phyloP scores from a whole-genome alignment of 1,140 invertebrate genomes.

The Bombus polaris region DNA sequence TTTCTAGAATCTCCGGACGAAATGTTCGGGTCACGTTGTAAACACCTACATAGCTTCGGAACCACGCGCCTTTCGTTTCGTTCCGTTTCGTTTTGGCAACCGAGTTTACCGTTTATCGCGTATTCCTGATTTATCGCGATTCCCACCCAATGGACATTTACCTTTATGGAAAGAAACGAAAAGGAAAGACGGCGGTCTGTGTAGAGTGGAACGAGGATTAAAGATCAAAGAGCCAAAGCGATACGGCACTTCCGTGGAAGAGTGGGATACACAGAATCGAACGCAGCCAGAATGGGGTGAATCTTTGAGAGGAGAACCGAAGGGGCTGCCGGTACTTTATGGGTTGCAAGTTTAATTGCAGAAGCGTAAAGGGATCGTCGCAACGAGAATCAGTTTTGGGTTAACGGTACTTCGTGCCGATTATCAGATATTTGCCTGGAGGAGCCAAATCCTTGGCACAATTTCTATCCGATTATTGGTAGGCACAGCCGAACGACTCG shows the following conservation, averaged over 20 bases:
- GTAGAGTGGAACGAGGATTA: not conserved
- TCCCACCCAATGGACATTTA: too few species aligned
- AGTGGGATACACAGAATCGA: too few species aligned
- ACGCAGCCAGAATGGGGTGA: not conserved
- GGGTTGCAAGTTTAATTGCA: slow-evolving; percentile 26
- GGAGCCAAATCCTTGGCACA: slow-evolving; percentile 72
- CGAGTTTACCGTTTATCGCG: not conserved
- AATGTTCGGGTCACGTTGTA: slow-evolving; percentile 10
- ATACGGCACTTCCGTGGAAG: not conserved
- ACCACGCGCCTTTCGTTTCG: not conserved
- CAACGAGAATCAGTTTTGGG: slow-evolving; percentile 77
- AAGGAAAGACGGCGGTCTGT: too few species aligned
- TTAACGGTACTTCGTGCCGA: slow-evolving; percentile 79
- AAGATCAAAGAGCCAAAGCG: not conserved
- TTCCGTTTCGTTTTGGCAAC: not conserved
- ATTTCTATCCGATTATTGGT: not conserved
- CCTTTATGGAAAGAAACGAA: not conserved
- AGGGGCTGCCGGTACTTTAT: slow-evolving; percentile 38
- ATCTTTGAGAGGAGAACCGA: slow-evolving; percentile 8
- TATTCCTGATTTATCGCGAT: too few species aligned
- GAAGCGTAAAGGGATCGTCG: slow-evolving; percentile 69
- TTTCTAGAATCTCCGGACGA: slow-evolving; percentile 69
- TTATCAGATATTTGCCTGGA: slow-evolving; percentile 78
- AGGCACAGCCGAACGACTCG: too few species aligned
- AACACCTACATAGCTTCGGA: not conserved